phyloP scores from a whole-genome alignment of 2,888 invertebrate genomes.

The Epinotia bilunana region DNA sequence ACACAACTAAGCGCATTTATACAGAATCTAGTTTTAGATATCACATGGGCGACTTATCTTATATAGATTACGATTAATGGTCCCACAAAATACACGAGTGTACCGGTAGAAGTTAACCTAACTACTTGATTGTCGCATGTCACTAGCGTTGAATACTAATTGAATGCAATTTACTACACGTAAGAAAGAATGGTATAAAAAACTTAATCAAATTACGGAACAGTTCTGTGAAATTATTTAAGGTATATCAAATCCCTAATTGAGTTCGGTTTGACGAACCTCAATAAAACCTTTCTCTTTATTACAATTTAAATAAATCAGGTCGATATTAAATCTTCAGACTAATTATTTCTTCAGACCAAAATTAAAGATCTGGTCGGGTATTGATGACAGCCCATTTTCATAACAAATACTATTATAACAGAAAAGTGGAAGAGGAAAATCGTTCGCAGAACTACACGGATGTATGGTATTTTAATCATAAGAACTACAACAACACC shows the following conservation, averaged over 20 bases:
- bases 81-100: constrained; percentile 52
- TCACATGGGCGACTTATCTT: constrained; percentile 64
- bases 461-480: background rate
- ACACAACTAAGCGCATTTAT: constrained; percentile 70
- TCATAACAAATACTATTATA: too few species aligned
- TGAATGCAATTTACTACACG: background rate
- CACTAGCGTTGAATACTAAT: constrained; percentile 6
- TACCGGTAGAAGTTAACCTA: constrained; percentile 7
- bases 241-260: constrained; percentile 19
- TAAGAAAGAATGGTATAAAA: background rate
- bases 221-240: constrained; percentile 23
- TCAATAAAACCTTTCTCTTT: constrained; percentile 34
- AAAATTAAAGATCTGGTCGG: background rate
- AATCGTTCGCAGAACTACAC: background rate
- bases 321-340: background rate
- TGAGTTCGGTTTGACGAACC: constrained; percentile 18
- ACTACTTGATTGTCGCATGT: constrained; percentile 9
- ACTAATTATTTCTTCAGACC: constrained; percentile 3
- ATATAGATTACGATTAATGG: constrained; percentile 60
- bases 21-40: constrained; percentile 63
- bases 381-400: background rate
- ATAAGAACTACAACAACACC: background rate
- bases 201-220: constrained; percentile 4
- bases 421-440: background rate
- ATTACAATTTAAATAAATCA: constrained; percentile 23